Evolutionary conservation across 2,888 invertebrate species (phyloP).

Genomic region (Sarcophaga subvicina): DNA sequence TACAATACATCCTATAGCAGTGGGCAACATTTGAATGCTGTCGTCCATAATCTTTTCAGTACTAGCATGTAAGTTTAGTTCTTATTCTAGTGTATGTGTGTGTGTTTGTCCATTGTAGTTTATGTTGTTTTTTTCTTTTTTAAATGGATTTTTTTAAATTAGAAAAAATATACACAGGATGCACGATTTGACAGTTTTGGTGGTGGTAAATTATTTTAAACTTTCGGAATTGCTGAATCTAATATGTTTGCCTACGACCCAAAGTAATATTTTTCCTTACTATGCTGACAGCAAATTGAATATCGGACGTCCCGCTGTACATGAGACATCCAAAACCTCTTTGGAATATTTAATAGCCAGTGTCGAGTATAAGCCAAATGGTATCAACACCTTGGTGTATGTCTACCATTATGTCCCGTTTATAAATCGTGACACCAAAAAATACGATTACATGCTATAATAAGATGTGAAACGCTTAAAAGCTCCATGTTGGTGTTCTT

Average conservation of each 20-base stretch:
- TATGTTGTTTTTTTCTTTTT: not conserved
- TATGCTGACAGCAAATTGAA: slow-evolving; percentile 31
- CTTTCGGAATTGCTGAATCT: slow-evolving; percentile 67
- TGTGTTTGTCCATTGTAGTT: not conserved
- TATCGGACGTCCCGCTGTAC: no score
- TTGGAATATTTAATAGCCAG: slow-evolving; percentile 61
- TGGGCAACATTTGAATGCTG: slow-evolving; percentile 46
- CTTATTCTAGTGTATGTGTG: no score
- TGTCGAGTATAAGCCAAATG: slow-evolving; percentile 29
- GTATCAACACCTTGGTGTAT: slow-evolving; percentile 30
- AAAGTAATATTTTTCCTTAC: slow-evolving; percentile 40
- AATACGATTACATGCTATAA: slow-evolving; percentile 39
- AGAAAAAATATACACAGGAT: slow-evolving; percentile 43
- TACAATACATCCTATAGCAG: slow-evolving; percentile 30
- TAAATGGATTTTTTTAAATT: not conserved
- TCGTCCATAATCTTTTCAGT: slow-evolving; percentile 69
- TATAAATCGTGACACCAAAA: slow-evolving; percentile 43
- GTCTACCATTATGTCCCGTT: slow-evolving; percentile 46
- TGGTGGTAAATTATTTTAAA: slow-evolving; percentile 69
- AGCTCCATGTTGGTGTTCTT: no score
- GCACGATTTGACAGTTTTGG: slow-evolving; percentile 66
- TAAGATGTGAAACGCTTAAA: not conserved
- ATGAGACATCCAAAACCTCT: slow-evolving; percentile 28
- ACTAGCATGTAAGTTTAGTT: slow-evolving; percentile 57
- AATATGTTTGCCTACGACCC: slow-evolving; percentile 69